Evolutionary conservation across 2,888 invertebrate genomes (phyloP), one percentile per base, ranked within the genome.

Genomic region (Cosmopolites sordidus): DNA sequence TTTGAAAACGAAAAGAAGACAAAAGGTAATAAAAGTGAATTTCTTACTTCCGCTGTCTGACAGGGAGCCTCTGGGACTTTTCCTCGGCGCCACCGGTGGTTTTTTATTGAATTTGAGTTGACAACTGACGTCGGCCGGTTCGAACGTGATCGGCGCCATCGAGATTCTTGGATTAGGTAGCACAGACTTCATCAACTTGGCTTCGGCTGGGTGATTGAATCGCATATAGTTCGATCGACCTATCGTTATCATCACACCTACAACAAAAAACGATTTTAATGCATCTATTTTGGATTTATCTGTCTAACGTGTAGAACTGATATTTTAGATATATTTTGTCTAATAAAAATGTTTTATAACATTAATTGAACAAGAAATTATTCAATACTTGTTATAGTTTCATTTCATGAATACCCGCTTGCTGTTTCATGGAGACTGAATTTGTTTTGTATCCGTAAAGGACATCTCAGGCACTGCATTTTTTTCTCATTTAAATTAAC

Each of bases 161-260:
- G 89, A 87, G 58, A 88, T 85, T 68, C 88, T 72, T 1, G 85
- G 82, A 54, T 88, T 83, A 0, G 89, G 87, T 58, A 92, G 77
- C 3, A 89, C 87, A 0, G 90, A 87, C 73, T 89, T 90, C 81
- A 92, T 87, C 64, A 90, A 80, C 72, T 87, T 84, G 2, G 92
- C 92, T 70, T 93, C 92, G 47, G 88, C 88, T 0, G 94, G 94
- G 73, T 93, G 90, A 75, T 94, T 93, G 78, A 92, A 94, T 38
- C 94, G 86, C 73, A 94, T 84, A 75, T 91, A 92, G 74, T 91
- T 92, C 46, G 93, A 91, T 44, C 92, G 83, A 18, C 94, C 94
- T 63, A 95, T 86, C 46, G 91, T 92, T 59, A 94, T 77, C 89
- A 92, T 93, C 69, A 90, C 91, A 66, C 91, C 91, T 91, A 78